phyloP scores from a whole-genome alignment of 2,888 invertebrate genomes.

The Rhagophthalmus giganteus region DNA sequence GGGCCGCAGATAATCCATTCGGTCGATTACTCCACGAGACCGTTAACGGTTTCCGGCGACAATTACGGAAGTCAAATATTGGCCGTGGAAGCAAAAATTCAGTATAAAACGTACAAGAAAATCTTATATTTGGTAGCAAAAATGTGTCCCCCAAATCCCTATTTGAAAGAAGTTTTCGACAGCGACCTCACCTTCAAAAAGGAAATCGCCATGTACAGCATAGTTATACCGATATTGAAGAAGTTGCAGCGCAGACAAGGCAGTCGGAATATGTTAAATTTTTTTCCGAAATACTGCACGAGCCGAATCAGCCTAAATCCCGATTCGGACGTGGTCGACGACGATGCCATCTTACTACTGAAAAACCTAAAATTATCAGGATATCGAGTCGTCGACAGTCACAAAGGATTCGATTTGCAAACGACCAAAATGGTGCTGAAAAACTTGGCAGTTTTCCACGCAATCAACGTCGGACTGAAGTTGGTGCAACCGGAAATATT shows the following conservation, averaged over 20 bases:
- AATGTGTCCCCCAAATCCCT: neutral
- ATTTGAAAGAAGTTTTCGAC: neutral
- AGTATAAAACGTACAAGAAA: neutral
- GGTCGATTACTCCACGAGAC: neutral
- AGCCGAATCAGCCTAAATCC: constrained; percentile 48
- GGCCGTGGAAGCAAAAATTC: too few relatives aligned
- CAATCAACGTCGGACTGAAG: constrained; percentile 55
- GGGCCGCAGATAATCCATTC: too few relatives aligned
- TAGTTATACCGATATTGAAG: neutral
- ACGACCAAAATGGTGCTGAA: constrained; percentile 54
- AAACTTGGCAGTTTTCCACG: constrained; percentile 59
- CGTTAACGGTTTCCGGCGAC: neutral
- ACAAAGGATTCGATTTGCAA: constrained; percentile 55
- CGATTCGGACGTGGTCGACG: constrained; percentile 49
- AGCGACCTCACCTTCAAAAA: neutral
- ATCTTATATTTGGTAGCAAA: neutral
- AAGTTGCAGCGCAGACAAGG: neutral
- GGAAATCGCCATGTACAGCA: neutral
- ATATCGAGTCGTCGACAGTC: constrained; percentile 55
- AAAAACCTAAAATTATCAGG: constrained; percentile 58
- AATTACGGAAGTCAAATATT: neutral
- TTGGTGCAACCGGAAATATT: neutral
- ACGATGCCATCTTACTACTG: constrained; percentile 58
- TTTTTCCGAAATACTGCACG: neutral
- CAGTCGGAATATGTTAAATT: neutral